Conservation (phyloP, 2,888 invertebrate species). For the Macaria notata region DNA sequence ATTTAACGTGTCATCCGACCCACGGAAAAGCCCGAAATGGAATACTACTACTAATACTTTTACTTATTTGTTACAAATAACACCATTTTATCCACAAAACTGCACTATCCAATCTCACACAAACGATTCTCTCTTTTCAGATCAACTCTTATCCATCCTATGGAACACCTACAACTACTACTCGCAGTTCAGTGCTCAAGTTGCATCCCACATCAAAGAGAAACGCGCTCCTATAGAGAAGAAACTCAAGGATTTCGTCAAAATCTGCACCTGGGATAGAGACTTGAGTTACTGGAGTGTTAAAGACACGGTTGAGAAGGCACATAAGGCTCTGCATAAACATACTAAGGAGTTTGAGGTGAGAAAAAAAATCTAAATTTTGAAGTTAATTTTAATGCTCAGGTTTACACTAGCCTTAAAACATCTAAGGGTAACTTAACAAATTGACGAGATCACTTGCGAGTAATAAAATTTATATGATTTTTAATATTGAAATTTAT, state of each 20-base stretch:
- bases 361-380: slow-evolving; percentile 23
- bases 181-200: slow-evolving; percentile 86
- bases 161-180: slow-evolving; percentile 94
- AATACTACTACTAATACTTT: too few species aligned
- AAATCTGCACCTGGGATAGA: slow-evolving; percentile 96
- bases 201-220: slow-evolving; percentile 84
- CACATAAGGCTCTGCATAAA: slow-evolving; percentile 93
- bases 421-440: too few species aligned
- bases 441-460: too few species aligned
- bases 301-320: slow-evolving; percentile 93
- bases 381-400: too few species aligned
- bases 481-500: too few species aligned
- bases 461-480: too few species aligned
- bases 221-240: slow-evolving; percentile 93
- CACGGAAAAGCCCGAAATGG: too few species aligned
- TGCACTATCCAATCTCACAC: too few species aligned
- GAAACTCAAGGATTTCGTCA: slow-evolving; percentile 95
- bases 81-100: too few species aligned
- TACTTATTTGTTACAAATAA: too few species aligned
- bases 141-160: slow-evolving; percentile 84
- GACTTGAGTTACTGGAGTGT: slow-evolving; percentile 97
- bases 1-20: too few species aligned
- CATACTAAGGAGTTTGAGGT: slow-evolving; percentile 93
- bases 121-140: slow-evolving; percentile 37
- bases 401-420: too few species aligned